These are phyloP conservation scores for Hemitrygon akajei DNA, from an alignment of 2,797 vertebrate genomes.

Conservation along the genomic window DNA sequence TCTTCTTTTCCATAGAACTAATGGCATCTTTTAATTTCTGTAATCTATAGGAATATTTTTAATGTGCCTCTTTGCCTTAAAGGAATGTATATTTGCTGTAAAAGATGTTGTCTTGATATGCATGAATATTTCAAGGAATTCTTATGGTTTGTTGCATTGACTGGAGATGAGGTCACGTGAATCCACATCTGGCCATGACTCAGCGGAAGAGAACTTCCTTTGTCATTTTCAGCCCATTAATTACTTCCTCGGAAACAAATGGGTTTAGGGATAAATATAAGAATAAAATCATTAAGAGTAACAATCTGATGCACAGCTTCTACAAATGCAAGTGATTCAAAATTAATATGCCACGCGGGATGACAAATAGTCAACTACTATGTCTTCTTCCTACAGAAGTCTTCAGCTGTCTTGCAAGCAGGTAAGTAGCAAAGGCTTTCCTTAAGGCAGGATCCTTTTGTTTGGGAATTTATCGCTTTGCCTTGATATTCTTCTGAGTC, in stretches of 20 bases:
- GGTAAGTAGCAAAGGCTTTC: slow-evolving; percentile 9
- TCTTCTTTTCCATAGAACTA: too few species aligned
- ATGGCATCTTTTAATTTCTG: too few species aligned
- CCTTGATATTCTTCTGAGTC: not conserved
- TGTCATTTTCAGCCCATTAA: too few species aligned
- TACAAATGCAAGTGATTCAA: not conserved
- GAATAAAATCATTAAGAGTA: not conserved
- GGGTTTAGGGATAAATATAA: not conserved
- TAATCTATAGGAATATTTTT: too few species aligned
- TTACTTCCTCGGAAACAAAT: not conserved
- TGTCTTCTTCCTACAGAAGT: not conserved
- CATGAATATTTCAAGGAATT: not conserved
- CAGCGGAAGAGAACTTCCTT: not conserved
- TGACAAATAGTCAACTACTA: not conserved
- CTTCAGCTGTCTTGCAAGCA: not conserved
- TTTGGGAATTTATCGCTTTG: not conserved
- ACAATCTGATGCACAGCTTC: not conserved
- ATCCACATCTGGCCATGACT: not conserved
- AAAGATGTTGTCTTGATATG: too few species aligned
- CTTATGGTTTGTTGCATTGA: not conserved
- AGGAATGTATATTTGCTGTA: too few species aligned
- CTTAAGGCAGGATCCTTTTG: slow-evolving; percentile 4
- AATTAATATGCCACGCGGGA: not conserved
- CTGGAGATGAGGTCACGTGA: too few species aligned
- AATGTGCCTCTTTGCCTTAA: too few species aligned